Percentiles rank a stretch among this genome's conserved stretches.
These are phyloP conservation scores for Lophotriccus pileatus DNA, from an alignment of 2,797 vertebrate genomes.

Conservation along the genomic window DNA sequence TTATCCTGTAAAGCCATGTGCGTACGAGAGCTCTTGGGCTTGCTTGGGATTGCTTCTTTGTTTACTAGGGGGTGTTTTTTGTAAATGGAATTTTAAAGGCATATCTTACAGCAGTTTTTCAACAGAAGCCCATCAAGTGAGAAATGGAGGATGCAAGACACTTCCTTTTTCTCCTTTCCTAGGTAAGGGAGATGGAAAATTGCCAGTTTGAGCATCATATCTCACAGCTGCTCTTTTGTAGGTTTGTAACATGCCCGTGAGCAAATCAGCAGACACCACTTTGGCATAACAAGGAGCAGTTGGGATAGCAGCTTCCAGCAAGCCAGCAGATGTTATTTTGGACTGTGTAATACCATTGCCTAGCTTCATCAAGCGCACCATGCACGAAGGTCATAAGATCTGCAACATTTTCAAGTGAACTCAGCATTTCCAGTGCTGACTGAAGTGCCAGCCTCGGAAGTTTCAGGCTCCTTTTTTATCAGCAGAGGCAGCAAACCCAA, in stretches of 20 bases:
- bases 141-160: background rate
- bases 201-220: background rate
- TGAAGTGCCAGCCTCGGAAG: background rate
- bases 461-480: background rate
- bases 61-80: background rate
- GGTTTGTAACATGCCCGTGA: background rate
- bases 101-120: background rate
- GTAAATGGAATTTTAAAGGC: background rate
- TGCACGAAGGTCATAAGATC: background rate
- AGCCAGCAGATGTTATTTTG: background rate
- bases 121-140: background rate
- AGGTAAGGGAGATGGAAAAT: background rate
- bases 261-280: background rate
- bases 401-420: background rate
- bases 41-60: background rate
- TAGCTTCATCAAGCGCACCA: background rate
- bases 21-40: accelerated
- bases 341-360: background rate
- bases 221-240: background rate
- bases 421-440: background rate
- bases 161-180: background rate
- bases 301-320: background rate
- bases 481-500: background rate
- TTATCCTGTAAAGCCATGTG: background rate
- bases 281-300: background rate